Conservation (phyloP, 53 echinoderm and acorn worm genomes). For the Glandiceps talaboti region DNA sequence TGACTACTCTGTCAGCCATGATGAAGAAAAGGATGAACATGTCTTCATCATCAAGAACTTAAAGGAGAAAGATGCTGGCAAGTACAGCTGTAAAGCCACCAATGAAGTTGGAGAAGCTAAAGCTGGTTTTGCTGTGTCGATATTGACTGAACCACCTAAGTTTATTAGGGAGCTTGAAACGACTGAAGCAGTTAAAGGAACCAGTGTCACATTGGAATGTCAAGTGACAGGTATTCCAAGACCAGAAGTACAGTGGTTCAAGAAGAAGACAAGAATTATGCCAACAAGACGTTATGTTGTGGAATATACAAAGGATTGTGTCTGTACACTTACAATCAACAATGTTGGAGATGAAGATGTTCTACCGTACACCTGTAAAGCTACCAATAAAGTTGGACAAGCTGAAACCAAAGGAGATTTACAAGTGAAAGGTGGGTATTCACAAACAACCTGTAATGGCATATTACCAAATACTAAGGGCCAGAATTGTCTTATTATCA, state of each 20-base stretch:
- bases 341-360: conserved; percentile 53
- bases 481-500: too few species aligned
- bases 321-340: conserved; percentile 34
- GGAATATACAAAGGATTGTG: conserved; percentile 38
- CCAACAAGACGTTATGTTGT: conserved; percentile 39
- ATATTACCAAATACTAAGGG: too few species aligned
- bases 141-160: conserved; percentile 56
- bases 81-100: conserved; percentile 80
- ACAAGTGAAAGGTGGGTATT: too few species aligned
- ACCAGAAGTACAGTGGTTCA: conserved; percentile 38
- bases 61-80: conserved; percentile 71
- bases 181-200: too few species aligned
- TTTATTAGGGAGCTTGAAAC: too few species aligned
- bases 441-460: too few species aligned
- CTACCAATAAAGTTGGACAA: conserved; percentile 81
- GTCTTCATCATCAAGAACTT: conserved; percentile 53
- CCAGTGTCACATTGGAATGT: too few species aligned
- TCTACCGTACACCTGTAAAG: conserved; percentile 93
- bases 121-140: conserved; percentile 34
- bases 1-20: conserved; percentile 52
- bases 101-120: conserved; percentile 60
- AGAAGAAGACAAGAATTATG: conserved; percentile 26
- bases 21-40: conserved; percentile 56
- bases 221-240: conserved; percentile 38
- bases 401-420: too few species aligned